These are phyloP conservation scores for Hydriomena furcata DNA, from an alignment of 2,888 invertebrate genomes.

Conservation along the genomic window DNA sequence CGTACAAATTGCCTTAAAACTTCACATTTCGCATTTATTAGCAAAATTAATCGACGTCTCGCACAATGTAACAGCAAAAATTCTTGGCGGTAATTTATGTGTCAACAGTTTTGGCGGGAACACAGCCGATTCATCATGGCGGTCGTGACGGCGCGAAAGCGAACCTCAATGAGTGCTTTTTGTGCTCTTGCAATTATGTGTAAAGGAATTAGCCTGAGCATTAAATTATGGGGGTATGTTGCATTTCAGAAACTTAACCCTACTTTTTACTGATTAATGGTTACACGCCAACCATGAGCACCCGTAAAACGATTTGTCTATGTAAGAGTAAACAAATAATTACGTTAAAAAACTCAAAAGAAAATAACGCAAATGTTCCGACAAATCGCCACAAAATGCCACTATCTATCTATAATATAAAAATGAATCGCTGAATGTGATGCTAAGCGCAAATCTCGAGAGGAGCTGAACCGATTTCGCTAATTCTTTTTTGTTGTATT, in stretches of 20 bases:
- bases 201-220: slow-evolving; percentile 30
- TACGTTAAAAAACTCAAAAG: too few relatives aligned
- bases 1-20: slow-evolving; percentile 20
- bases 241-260: slow-evolving; percentile 15
- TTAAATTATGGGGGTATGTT: slow-evolving; percentile 16
- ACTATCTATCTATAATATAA: too few relatives aligned
- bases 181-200: slow-evolving; percentile 32
- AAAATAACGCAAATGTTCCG: too few relatives aligned
- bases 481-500: too few relatives aligned
- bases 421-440: too few relatives aligned
- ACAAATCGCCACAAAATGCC: too few relatives aligned
- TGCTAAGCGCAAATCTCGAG: too few relatives aligned
- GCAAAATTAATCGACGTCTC: slow-evolving; percentile 48
- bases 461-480: too few relatives aligned
- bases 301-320: too few relatives aligned
- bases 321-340: too few relatives aligned
- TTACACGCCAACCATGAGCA: too few relatives aligned
- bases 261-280: neutral
- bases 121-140: slow-evolving; percentile 41
- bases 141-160: slow-evolving; percentile 35
- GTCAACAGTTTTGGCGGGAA: slow-evolving; percentile 46
- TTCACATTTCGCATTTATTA: slow-evolving; percentile 28
- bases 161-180: slow-evolving; percentile 35
- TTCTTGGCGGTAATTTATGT: slow-evolving; percentile 45
- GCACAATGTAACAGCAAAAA: slow-evolving; percentile 43